phyloP scores from a whole-genome alignment of 2,888 invertebrate species.

The Trachelus troglodyta region DNA sequence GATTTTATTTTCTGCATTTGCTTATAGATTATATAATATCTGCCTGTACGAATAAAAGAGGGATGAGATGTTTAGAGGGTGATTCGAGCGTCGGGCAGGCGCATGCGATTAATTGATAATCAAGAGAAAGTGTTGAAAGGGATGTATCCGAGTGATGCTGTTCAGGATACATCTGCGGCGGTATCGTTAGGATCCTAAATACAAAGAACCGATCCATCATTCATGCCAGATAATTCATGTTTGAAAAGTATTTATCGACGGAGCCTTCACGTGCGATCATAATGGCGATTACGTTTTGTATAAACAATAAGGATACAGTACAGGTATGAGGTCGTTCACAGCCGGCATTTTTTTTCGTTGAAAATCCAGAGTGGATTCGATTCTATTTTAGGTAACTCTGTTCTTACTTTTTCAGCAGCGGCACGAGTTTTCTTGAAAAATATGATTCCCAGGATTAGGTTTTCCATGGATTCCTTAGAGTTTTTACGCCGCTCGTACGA shows the following conservation, averaged over 20 bases:
- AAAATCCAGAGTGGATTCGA: not conserved
- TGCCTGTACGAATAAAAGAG: not conserved
- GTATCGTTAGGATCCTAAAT: conserved; percentile 55
- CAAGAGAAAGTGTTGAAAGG: conserved; percentile 61
- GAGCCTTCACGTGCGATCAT: conserved; percentile 51
- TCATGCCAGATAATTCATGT: conserved; percentile 56
- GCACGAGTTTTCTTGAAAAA: not conserved
- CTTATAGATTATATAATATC: not conserved
- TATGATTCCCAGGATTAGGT: not conserved
- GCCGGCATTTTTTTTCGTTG: not conserved
- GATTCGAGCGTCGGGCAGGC: not conserved
- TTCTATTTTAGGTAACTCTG: not conserved
- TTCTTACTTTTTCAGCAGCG: not conserved
- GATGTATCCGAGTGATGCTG: conserved; percentile 25
- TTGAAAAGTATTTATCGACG: conserved; percentile 34
- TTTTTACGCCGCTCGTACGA: not conserved
- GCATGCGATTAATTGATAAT: conserved; percentile 62
- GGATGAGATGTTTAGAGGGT: not conserved
- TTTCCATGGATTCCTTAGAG: not conserved
- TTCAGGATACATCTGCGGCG: conserved; percentile 59
- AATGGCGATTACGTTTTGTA: conserved; percentile 53
- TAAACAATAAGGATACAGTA: conserved; percentile 33
- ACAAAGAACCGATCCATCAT: conserved; percentile 66
- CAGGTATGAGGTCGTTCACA: not conserved
- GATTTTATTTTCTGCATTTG: not conserved